Conservation (phyloP, 92 coral and sea anemone genomes). For the Epizoanthus scotinus region DNA sequence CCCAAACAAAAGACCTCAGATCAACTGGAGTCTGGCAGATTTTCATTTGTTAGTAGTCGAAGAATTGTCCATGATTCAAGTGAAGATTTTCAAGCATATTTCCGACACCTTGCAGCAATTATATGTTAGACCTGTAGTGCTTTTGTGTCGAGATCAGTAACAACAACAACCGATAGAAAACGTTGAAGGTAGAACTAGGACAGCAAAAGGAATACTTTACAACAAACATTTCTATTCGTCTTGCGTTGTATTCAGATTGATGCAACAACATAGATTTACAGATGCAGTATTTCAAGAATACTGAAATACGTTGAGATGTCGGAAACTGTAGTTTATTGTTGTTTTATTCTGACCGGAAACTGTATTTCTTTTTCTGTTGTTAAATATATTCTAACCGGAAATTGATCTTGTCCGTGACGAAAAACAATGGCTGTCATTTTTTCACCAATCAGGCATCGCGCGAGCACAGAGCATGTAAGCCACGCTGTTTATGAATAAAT, state of each 20-base stretch:
- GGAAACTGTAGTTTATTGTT: too few relatives aligned
- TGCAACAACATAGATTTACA: conserved; percentile 28
- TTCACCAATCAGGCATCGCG: too few relatives aligned
- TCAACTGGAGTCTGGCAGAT: too few relatives aligned
- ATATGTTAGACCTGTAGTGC: conserved; percentile 31
- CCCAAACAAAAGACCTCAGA: too few relatives aligned
- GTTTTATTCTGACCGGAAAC: too few relatives aligned
- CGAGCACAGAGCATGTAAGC: too few relatives aligned
- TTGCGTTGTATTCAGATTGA: not conserved
- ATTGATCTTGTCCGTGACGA: too few relatives aligned
- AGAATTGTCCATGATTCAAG: conserved; percentile 47
- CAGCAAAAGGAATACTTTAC: not conserved
- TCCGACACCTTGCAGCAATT: conserved; percentile 17
- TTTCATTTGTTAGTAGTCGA: conserved; percentile 35
- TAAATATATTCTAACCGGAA: too few relatives aligned
- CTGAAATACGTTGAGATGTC: not conserved
- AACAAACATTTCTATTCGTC: not conserved
- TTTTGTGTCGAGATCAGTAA: conserved; percentile 34
- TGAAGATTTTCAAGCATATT: conserved; percentile 20
- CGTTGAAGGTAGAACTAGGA: not conserved
- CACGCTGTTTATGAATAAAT: too few relatives aligned
- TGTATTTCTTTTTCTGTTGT: too few relatives aligned
- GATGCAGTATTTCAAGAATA: conserved; percentile 16
- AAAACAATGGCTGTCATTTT: too few relatives aligned
- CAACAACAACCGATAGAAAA: conserved; percentile 50